These are phyloP conservation scores for Copsychus sechellarum DNA, from an alignment of 2,113 vertebrate genomes.

Conservation along the genomic window DNA sequence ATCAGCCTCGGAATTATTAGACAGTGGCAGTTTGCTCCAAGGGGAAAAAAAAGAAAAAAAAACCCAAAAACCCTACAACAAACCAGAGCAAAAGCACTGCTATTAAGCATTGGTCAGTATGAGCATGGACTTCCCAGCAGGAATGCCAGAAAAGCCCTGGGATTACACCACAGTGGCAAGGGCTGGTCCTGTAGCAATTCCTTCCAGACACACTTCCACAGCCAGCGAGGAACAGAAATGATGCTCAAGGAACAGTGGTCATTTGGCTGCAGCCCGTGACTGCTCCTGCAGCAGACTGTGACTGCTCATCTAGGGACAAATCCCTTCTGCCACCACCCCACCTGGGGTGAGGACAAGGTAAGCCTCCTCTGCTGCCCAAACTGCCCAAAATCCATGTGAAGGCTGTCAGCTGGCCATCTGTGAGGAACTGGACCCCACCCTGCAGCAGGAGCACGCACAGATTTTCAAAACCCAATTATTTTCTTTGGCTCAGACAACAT, in stretches of 20 bases:
- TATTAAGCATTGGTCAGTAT: background rate
- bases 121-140: accelerated
- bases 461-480: background rate
- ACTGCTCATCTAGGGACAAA: background rate
- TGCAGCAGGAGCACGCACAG: accelerated
- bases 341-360: background rate
- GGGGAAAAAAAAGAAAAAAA: background rate
- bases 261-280: background rate
- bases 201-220: background rate
- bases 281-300: background rate
- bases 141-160: background rate
- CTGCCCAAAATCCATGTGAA: background rate
- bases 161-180: background rate
- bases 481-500: background rate
- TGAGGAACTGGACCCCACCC: background rate
- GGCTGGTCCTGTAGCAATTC: background rate
- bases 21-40: background rate
- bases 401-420: background rate
- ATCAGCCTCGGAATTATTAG: background rate
- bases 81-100: background rate
- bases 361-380: background rate
- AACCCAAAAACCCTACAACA: background rate
- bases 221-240: background rate
- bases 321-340: background rate
- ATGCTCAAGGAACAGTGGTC: accelerated